Evolutionary conservation across 2,888 invertebrate species (phyloP).

Genomic region (Cheilosia scutellata): DNA sequence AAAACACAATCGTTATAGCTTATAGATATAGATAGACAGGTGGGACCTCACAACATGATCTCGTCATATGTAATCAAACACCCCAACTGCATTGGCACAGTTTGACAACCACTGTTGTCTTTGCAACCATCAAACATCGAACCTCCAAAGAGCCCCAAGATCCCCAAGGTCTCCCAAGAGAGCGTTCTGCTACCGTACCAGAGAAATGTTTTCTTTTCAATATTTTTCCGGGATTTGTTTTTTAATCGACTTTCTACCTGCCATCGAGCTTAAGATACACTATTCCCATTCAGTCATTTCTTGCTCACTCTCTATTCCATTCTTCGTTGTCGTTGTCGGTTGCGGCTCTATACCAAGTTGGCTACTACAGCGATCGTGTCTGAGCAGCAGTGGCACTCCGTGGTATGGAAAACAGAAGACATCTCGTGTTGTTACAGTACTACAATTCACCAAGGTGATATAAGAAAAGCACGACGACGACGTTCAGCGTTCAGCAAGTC

Average conservation of each 20-base stretch:
- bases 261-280: slow-evolving; percentile 41
- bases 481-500: slow-evolving; percentile 18
- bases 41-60: no score
- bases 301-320: slow-evolving; percentile 65
- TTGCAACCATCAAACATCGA: slow-evolving; percentile 33
- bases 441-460: slow-evolving; percentile 63
- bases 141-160: slow-evolving; percentile 30
- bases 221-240: slow-evolving; percentile 69
- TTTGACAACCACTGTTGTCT: slow-evolving; percentile 44
- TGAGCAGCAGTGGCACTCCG: slow-evolving; percentile 30
- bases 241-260: slow-evolving; percentile 67
- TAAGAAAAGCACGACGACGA: slow-evolving; percentile 67
- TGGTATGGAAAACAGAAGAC: slow-evolving; percentile 68
- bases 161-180: background rate
- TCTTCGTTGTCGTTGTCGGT: slow-evolving; percentile 22
- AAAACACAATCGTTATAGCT: no score
- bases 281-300: slow-evolving; percentile 54
- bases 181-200: slow-evolving; percentile 36
- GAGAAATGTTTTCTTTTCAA: slow-evolving; percentile 70
- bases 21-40: no score
- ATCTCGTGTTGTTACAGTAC: slow-evolving; percentile 46
- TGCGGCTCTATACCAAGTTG: slow-evolving; percentile 23
- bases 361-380: slow-evolving; percentile 42
- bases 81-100: slow-evolving; percentile 10
- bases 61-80: no score